These are phyloP conservation scores for Triplophysa yarkandensis DNA, from an alignment of 2,797 vertebrate genomes.

Conservation along the genomic window DNA sequence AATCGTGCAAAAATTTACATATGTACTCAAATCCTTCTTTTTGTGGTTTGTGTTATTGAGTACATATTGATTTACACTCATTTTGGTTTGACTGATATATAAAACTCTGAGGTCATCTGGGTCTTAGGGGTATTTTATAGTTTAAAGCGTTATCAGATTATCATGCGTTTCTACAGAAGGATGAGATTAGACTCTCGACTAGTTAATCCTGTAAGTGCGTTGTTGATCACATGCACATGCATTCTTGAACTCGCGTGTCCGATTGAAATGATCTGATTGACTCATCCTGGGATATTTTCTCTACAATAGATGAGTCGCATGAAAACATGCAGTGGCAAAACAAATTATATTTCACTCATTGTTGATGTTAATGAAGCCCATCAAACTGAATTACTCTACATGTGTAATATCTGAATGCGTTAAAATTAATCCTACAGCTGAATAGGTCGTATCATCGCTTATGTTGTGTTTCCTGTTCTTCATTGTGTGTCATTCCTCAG, in stretches of 20 bases:
- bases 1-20: background rate
- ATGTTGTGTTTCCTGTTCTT: background rate
- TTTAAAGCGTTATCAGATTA: constrained; percentile 39
- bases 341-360: background rate
- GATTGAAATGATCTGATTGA: background rate
- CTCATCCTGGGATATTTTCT: background rate
- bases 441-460: background rate
- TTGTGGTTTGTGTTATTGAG: background rate
- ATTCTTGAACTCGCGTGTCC: background rate
- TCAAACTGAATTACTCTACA: no score
- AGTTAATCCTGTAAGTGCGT: constrained; percentile 34
- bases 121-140: background rate
- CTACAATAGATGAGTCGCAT: background rate
- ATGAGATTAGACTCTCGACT: constrained; percentile 36
- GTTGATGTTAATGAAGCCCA: no score
- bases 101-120: background rate
- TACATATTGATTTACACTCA: constrained; percentile 15
- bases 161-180: constrained; percentile 26
- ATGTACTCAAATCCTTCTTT: background rate
- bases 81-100: background rate
- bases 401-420: background rate
- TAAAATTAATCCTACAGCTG: background rate
- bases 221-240: constrained; percentile 10
- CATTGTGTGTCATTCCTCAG: constrained; percentile 19
- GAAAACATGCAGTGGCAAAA: background rate